These are phyloP conservation scores for Drosophila tani DNA, from an alignment of 1,140 invertebrate genomes.

Conservation along the genomic window DNA sequence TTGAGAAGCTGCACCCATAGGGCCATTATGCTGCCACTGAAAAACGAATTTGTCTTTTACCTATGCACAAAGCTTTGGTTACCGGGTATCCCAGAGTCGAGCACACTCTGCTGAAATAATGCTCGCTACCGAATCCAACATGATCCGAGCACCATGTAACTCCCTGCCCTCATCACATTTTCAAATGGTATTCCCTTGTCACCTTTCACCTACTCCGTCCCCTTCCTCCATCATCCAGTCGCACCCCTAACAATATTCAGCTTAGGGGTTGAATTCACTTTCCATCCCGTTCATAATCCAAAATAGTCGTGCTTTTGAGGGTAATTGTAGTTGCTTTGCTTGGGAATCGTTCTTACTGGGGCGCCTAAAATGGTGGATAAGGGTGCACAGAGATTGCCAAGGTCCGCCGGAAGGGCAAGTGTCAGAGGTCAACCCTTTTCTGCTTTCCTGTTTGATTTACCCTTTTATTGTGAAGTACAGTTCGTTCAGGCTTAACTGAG, in stretches of 20 bases:
- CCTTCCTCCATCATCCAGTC: neutral
- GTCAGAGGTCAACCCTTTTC: slow-evolving; percentile 61
- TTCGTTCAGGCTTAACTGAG: slow-evolving; percentile 16
- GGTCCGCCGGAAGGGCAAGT: slow-evolving; percentile 19
- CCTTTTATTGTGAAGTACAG: slow-evolving; percentile 39
- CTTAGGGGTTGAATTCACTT: slow-evolving; percentile 46
- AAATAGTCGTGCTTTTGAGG: slow-evolving; percentile 59
- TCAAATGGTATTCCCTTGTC: neutral
- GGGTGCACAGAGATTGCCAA: slow-evolving; percentile 17
- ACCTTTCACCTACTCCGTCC: neutral
- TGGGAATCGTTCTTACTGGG: slow-evolving; percentile 28
- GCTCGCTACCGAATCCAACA: neutral
- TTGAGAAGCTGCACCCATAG: too few relatives aligned
- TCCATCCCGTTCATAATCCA: slow-evolving; percentile 2
- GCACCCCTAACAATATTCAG: slow-evolving; percentile 38
- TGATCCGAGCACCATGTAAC: neutral
- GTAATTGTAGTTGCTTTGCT: slow-evolving; percentile 62
- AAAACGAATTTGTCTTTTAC: too few relatives aligned
- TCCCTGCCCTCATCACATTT: slow-evolving; percentile 1
- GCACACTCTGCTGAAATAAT: too few relatives aligned
- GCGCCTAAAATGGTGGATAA: slow-evolving; percentile 64
- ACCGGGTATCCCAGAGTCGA: too few relatives aligned
- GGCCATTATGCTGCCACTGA: too few relatives aligned
- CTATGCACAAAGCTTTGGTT: too few relatives aligned
- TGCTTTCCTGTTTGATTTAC: slow-evolving; percentile 10